Conservation (phyloP, 2,888 invertebrate genomes). For the Aphidoletes aphidimyza region DNA sequence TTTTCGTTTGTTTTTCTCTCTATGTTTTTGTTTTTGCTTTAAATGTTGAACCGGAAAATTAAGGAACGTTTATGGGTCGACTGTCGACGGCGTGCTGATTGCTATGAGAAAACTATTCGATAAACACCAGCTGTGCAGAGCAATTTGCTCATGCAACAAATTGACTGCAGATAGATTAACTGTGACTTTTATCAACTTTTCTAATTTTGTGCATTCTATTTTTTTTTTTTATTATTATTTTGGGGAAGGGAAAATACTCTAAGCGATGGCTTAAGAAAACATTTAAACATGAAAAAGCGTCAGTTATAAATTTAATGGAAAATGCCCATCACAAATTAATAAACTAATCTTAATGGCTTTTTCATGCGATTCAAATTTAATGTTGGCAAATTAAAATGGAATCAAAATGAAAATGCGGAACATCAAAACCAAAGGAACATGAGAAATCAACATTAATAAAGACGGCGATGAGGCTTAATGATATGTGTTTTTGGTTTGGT, state of each 20-base stretch:
- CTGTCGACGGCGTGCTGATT: not conserved
- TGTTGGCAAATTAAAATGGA: not conserved
- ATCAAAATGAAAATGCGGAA: not conserved
- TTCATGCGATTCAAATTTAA: not conserved
- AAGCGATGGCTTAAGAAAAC: not conserved
- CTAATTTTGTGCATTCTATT: not conserved
- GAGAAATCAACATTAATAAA: not conserved
- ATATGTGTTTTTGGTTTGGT: conserved; percentile 26
- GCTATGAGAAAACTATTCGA: not conserved
- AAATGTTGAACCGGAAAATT: too few relatives aligned
- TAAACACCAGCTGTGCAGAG: not conserved
- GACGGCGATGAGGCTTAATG: conserved; percentile 33
- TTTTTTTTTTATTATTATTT: not conserved
- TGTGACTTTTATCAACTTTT: not conserved
- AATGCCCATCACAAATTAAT: conserved; percentile 11
- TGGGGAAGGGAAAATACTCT: not conserved
- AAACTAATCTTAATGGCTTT: conserved; percentile 17
- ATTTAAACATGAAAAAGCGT: not conserved
- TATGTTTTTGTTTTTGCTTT: too few relatives aligned
- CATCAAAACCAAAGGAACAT: not conserved
- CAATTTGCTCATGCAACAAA: too few relatives aligned
- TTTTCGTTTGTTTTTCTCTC: not conserved
- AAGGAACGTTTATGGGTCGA: too few relatives aligned
- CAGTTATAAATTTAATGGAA: not conserved
- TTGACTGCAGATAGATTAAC: not conserved